These are phyloP conservation scores for Salvelinus fontinalis DNA, from an alignment of 2,113 vertebrate species.

Conservation along the genomic window DNA sequence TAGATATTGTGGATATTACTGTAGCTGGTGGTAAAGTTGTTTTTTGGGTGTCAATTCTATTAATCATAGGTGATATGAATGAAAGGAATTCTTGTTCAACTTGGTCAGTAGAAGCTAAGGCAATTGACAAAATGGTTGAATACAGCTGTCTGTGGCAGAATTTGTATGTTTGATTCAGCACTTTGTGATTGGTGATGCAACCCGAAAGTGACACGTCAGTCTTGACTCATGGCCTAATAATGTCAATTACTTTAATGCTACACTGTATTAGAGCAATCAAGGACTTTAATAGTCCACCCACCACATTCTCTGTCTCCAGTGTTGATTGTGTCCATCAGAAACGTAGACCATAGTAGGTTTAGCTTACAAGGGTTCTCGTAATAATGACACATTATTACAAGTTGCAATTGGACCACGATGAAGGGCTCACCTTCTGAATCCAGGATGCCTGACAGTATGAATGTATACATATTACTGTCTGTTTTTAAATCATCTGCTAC, in stretches of 20 bases:
- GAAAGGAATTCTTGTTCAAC: no score
- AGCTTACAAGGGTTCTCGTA: background rate
- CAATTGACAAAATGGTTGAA: background rate
- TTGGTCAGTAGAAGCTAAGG: no score
- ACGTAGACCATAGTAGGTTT: background rate
- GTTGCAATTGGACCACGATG: background rate
- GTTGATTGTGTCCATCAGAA: background rate
- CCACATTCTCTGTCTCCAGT: constrained; percentile 46
- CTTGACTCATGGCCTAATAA: constrained; percentile 4
- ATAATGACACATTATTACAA: background rate
- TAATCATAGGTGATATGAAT: no score
- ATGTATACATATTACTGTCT: background rate
- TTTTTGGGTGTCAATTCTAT: no score
- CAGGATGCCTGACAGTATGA: background rate
- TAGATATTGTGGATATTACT: no score
- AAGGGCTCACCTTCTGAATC: background rate
- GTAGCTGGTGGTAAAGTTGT: no score
- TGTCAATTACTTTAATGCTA: constrained; percentile 30
- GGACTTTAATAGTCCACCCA: constrained; percentile 32
- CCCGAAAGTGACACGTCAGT: constrained; percentile 77
- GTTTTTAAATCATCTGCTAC: background rate
- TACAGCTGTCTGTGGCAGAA: background rate
- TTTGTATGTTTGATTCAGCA: constrained; percentile 14
- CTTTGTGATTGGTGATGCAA: constrained; percentile 59
- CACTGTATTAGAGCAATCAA: constrained; percentile 23